Evolutionary conservation across 2,888 invertebrate genomes (phyloP).

Genomic region (Noctua comes): DNA sequence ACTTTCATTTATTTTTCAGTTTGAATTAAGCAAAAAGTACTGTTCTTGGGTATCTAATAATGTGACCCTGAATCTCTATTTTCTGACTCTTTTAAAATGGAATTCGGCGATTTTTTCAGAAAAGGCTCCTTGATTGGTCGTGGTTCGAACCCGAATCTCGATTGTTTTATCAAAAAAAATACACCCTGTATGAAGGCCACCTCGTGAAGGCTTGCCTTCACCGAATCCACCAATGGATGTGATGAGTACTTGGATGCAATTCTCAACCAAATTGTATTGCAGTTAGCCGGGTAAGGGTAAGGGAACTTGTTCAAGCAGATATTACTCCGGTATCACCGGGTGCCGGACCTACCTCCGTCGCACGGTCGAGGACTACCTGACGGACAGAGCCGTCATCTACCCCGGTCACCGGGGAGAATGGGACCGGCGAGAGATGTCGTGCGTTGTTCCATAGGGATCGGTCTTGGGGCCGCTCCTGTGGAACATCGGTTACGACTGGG

Average conservation of each 20-base stretch:
- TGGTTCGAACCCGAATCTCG: not conserved
- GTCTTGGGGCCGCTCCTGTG: no score
- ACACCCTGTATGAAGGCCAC: not conserved
- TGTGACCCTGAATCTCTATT: not conserved
- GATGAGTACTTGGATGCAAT: not conserved
- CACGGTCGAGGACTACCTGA: no score
- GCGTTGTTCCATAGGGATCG: no score
- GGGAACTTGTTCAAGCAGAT: not conserved
- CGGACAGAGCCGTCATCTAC: no score
- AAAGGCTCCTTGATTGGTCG: not conserved
- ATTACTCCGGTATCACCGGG: no score
- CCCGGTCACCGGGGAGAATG: no score
- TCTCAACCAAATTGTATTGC: not conserved
- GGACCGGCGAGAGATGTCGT: no score
- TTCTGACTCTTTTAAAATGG: not conserved
- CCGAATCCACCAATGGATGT: not conserved
- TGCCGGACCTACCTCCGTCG: no score
- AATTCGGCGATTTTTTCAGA: not conserved
- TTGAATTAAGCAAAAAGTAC: not conserved
- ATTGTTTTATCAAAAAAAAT: not conserved
- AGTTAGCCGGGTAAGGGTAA: not conserved
- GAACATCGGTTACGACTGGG: no score
- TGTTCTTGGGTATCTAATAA: not conserved
- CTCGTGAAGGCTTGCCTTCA: no score
- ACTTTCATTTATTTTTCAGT: not conserved